phyloP scores from a whole-genome alignment of 2,888 invertebrate genomes.

The Caenorhabditis doughertyi region DNA sequence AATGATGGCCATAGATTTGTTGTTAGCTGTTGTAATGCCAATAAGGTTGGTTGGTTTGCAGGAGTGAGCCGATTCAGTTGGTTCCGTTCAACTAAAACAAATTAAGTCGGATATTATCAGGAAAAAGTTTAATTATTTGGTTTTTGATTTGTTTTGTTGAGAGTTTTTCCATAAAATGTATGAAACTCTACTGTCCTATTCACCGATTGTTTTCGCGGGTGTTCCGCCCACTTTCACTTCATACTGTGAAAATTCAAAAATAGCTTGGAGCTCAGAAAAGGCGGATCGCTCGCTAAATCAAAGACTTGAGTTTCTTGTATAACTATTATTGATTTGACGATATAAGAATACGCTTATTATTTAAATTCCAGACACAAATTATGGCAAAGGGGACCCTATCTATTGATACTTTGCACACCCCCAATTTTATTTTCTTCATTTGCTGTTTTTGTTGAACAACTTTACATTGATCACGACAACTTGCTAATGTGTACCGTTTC shows the following conservation, averaged over 20 bases:
- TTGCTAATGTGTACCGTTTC: constrained; percentile 58
- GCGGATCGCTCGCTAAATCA: too few relatives aligned
- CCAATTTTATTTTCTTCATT: constrained; percentile 51
- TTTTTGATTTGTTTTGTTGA: too few relatives aligned
- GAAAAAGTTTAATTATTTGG: too few relatives aligned
- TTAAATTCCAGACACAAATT: constrained; percentile 52
- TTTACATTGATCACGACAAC: constrained; percentile 59
- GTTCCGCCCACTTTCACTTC: too few relatives aligned
- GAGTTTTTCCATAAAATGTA: too few relatives aligned
- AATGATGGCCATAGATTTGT: constrained; percentile 63
- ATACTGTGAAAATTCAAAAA: too few relatives aligned
- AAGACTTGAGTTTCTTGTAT: too few relatives aligned
- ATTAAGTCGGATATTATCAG: neutral
- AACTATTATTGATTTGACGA: too few relatives aligned
- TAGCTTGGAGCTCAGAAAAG: too few relatives aligned
- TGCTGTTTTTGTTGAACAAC: constrained; percentile 55
- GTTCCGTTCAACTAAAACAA: neutral
- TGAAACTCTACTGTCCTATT: too few relatives aligned
- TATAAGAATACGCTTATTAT: neutral
- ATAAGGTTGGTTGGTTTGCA: constrained; percentile 40
- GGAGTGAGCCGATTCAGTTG: neutral
- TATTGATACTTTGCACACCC: constrained; percentile 46
- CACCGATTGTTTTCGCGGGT: too few relatives aligned
- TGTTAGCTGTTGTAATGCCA: constrained; percentile 59
- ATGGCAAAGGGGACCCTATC: constrained; percentile 60